These are phyloP conservation scores for Torymus aiolomorphi DNA, from an alignment of 2,888 invertebrate species.

Conservation along the genomic window DNA sequence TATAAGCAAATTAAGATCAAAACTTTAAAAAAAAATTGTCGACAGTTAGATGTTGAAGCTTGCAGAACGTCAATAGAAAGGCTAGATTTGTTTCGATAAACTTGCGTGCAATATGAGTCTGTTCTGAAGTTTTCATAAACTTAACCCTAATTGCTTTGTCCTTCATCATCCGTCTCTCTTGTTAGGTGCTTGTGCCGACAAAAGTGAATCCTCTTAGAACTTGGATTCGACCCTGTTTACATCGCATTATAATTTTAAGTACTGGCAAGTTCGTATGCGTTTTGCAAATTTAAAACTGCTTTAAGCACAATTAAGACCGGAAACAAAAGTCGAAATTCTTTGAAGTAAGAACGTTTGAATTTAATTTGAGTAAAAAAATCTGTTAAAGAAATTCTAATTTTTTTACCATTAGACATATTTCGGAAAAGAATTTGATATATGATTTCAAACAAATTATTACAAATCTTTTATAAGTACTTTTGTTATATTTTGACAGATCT, in stretches of 20 bases:
- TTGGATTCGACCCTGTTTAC: conserved; percentile 22
- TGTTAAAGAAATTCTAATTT: background rate
- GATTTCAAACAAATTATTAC: too few species aligned
- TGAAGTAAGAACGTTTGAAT: background rate
- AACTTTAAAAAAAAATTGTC: too few species aligned
- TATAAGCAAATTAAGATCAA: too few species aligned
- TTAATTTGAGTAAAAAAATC: background rate
- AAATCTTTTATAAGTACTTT: too few species aligned
- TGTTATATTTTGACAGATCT: conserved; percentile 80
- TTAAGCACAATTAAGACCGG: too few species aligned
- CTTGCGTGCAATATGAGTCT: conserved; percentile 6
- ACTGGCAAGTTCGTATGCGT: background rate
- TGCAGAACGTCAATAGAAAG: too few species aligned
- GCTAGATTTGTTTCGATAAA: background rate
- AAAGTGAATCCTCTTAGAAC: conserved; percentile 40
- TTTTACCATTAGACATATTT: too few species aligned
- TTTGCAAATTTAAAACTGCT: too few species aligned
- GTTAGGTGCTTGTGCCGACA: conserved; percentile 12
- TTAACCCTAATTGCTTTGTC: conserved; percentile 25
- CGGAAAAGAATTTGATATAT: too few species aligned
- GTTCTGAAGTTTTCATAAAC: conserved; percentile 29
- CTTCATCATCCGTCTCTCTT: conserved; percentile 7
- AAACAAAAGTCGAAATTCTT: too few species aligned
- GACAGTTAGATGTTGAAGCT: too few species aligned
- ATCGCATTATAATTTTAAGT: conserved; percentile 15